Evolutionary conservation across 1,140 invertebrate genomes (phyloP), one percentile per base, ranked within the genome.

Genomic region (Phymastichus coffea): DNA sequence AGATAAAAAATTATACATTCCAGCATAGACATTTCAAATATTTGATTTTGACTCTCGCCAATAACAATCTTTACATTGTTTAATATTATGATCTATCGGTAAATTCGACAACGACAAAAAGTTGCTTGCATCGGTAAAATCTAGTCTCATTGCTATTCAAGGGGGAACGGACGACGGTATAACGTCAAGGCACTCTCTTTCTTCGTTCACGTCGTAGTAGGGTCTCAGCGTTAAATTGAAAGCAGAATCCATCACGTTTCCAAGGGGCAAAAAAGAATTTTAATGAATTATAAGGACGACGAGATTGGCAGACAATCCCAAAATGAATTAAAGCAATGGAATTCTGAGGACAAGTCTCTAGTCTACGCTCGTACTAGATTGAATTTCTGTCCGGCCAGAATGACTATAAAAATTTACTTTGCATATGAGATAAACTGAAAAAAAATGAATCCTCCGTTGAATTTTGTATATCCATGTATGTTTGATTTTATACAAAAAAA

Each of bases 171-270:
- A 56, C 59, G 61, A 70, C 65, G 67, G 67, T 68, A 69, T 70
- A 65, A 70, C 67, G 64, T 51, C 61, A 48, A 62, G 64, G n/a
- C n/a, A n/a, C n/a, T n/a, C n/a, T n/a, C n/a, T n/a, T n/a, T n/a
- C n/a, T n/a, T n/a, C n/a, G n/a, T n/a, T n/a, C n/a, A 52, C 71
- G 66, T 73, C 73, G 63, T 72, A 75, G 74, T 70, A 66, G 77
- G 76, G 72, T 76, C 70, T 68, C 57, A 51, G 46, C 38, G 63
- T 70, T 72, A 78, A 79, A 79, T 78, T 79, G 77, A 79, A 79
- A 77, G 74, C 71, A 77, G 74, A 76, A 77, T 79, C 77, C 77
- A 74, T 78, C 77, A 78, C 77, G 77, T 79, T 78, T 77, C 65
- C 67, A 68, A 69, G 66, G 68, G 67, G 71, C 70, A 70, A 77